Conservation (phyloP, 2,888 invertebrate genomes). For the Eupithecia subfuscata region DNA sequence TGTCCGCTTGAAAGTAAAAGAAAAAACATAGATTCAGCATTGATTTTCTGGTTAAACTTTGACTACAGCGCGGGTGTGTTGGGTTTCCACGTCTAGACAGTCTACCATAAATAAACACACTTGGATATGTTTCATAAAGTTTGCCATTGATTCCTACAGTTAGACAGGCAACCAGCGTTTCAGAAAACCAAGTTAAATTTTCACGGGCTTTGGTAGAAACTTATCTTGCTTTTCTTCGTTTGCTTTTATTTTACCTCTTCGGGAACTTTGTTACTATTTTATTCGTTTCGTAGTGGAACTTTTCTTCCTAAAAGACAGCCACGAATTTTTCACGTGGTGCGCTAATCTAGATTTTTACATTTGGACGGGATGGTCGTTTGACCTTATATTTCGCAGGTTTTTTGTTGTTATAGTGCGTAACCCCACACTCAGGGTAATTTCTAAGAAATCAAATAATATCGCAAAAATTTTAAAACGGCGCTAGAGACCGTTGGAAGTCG, state of each 20-base stretch:
- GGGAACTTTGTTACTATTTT: not conserved
- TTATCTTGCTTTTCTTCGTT: constrained; percentile 5
- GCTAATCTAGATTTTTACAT: too few species aligned
- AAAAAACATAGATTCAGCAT: not conserved
- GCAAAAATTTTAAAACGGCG: too few species aligned
- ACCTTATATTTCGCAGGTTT: too few species aligned
- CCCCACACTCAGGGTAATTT: too few species aligned
- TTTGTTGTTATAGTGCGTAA: too few species aligned
- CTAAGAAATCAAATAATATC: too few species aligned
- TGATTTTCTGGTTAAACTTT: constrained; percentile 6
- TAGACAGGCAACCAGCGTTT: constrained; percentile 23
- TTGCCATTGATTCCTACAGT: constrained; percentile 38
- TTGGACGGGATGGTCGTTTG: not conserved
- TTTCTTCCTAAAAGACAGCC: not conserved
- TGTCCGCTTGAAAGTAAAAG: not conserved
- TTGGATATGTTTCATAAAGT: constrained; percentile 39
- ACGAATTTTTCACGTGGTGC: not conserved
- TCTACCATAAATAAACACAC: constrained; percentile 35
- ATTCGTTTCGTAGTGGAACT: not conserved
- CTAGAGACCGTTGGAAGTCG: too few species aligned
- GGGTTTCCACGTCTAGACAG: constrained; percentile 35
- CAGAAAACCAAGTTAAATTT: constrained; percentile 26
- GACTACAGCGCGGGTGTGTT: constrained; percentile 25
- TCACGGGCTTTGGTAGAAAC: constrained; percentile 14
- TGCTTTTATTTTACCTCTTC: not conserved